Evolutionary conservation across 2,888 invertebrate species (phyloP).

Genomic region (Caenorhabditis sinica): DNA sequence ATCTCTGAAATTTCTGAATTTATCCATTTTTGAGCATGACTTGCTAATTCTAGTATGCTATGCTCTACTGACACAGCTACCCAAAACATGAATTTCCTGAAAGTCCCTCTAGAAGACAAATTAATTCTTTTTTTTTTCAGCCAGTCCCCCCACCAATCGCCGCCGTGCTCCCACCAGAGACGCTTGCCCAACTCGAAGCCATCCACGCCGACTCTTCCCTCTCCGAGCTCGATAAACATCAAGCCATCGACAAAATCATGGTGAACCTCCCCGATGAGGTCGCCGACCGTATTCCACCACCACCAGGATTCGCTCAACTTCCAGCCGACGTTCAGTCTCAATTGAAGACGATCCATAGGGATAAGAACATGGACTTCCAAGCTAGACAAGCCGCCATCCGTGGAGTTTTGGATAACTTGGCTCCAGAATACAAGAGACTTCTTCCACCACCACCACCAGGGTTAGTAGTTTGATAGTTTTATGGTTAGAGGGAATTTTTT

Average conservation of each 20-base stretch:
- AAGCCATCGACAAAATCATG: constrained; percentile 80
- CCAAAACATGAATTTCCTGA: too few relatives aligned
- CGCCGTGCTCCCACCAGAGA: constrained; percentile 77
- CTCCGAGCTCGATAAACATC: constrained; percentile 76
- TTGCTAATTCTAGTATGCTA: too few relatives aligned
- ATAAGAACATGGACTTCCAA: constrained; percentile 72
- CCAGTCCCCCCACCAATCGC: constrained; percentile 79
- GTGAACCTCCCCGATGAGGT: constrained; percentile 78
- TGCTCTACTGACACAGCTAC: too few relatives aligned
- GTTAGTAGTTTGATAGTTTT: constrained; percentile 4
- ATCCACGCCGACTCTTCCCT: constrained; percentile 76
- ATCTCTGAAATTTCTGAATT: too few relatives aligned
- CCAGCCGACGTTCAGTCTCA: constrained; percentile 75
- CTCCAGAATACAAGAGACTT: constrained; percentile 58
- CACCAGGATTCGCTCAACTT: constrained; percentile 79
- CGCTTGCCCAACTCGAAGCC: constrained; percentile 76
- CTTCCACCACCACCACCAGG: constrained; percentile 68
- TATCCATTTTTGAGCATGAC: too few relatives aligned
- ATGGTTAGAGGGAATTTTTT: neutral
- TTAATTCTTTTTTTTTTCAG: constrained; percentile 27
- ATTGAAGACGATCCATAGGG: constrained; percentile 78
- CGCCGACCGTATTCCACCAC: constrained; percentile 78
- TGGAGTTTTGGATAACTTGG: constrained; percentile 70
- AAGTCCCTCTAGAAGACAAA: too few relatives aligned
- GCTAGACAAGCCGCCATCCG: constrained; percentile 72